Evolutionary conservation across 2,888 invertebrate species (phyloP), one percentile per base, ranked within the genome.

Genomic region (Acronicta aceris): DNA sequence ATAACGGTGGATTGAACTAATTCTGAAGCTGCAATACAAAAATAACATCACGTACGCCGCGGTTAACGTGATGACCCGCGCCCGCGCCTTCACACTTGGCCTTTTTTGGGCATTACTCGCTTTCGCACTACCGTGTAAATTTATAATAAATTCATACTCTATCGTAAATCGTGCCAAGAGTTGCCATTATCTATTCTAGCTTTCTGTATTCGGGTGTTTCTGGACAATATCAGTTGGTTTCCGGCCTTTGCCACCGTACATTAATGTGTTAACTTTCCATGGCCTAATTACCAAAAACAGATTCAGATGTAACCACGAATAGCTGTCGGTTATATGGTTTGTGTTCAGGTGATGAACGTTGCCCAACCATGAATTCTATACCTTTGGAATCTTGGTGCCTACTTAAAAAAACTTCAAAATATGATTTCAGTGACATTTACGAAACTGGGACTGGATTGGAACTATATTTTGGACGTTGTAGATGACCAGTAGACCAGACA

Each of bases 21-120:
- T 85, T 92, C 80, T 81, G 88, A 86, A 79, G 81, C 79, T 85
- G 86, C 83, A 86, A 66, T 82, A 83, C 83, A 79, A 83, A 89
- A 92, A 91, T 93, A 93, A 78, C 74, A 81, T 82, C 89, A 88
- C 89, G 89, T 91, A 88, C 87, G 81, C 87, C 78, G 68, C 64
- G 67, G 65, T 68, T 68, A 70, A 61, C 65, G 62, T 71, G 67
- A 68, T 81, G 84, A 82, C 78, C 81, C 75, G 71, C 16, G 27
- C 42, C 33, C 41, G 66, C 43, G 17, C 47, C 27, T 42, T 30
- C 27, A 33, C 51, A n/a, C 47, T 80, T 83, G 74, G 40, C 90
- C 91, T 76, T 87, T 76, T 86, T 79, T 74, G 88, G 88, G 53
- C 66, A 81, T 85, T 62, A 57, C 52, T 59, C 27, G 21, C 25